Evolutionary conservation across 2,113 vertebrate genomes (phyloP), one percentile per base, ranked within the genome.

Genomic region (Candoia aspera): DNA sequence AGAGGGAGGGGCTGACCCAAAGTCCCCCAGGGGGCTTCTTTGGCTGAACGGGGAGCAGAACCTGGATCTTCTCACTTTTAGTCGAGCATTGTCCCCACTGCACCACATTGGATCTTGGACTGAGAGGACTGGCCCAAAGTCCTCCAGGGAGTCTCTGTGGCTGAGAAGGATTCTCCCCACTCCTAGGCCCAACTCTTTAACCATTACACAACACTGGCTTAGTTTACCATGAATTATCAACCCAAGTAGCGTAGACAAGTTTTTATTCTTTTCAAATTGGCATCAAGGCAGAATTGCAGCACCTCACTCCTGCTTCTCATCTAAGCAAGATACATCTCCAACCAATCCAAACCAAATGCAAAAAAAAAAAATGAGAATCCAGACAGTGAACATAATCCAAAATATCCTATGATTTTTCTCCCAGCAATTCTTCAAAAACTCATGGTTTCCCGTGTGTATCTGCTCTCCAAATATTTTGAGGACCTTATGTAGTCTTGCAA

Each of bases 401-500:
- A 93, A 94, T 87, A 84, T 73, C 0, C 0, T 87, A 94, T 93
- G 95, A 92, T 95, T 92, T 84, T 54, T 29, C 90, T 90, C 94
- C 93, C 93, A 92, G 93, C 90, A 8, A 89, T 79, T 94, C 94
- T 95, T 96, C 95, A 91, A 96, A 59, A 96, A 96, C 90, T 96
- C 94, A 92, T 91, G 59, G 92, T 95, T 96, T 94, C 93, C 13
- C 93, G 90, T 88, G 91, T 91, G 37, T 93, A 19, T 95, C 92
- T 94, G 90, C 95, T 89, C 89, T 95, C 92, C 90, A 93, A 95
- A 96, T 57, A 68, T 91, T 93, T 93, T 62, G 92, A 90, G 93
- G 94, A 90, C 87, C 92, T 94, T 4, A 0, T 90, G 93, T 93
- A 96, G 93, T 84, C 49, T 93, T 93, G 94, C 90, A 95, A 93